These are phyloP conservation scores for Lochmaea capreae DNA, from an alignment of 2,888 invertebrate genomes.

Conservation along the genomic window DNA sequence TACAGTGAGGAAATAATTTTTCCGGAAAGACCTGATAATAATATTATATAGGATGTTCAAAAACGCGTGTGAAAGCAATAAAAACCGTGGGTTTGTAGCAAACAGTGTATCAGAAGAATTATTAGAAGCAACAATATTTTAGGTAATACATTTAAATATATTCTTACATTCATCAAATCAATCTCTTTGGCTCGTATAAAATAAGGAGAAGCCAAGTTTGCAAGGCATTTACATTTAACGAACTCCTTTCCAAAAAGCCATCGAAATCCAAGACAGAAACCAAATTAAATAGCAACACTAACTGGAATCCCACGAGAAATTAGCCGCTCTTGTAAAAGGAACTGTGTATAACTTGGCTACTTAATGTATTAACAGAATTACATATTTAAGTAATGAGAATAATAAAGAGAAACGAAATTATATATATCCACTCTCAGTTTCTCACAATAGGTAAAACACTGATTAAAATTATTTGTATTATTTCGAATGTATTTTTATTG, in stretches of 20 bases:
- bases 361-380: conserved; percentile 33
- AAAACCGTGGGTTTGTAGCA: no score
- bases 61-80: no score
- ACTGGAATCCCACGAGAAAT: conserved; percentile 50
- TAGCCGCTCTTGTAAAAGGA: conserved; percentile 49
- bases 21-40: no score
- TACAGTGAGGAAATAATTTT: no score
- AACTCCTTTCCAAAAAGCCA: conserved; percentile 43
- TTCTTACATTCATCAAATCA: background rate
- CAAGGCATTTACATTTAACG: conserved; percentile 44
- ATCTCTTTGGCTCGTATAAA: background rate
- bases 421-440: no score
- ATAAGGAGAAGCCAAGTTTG: background rate
- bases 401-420: background rate
- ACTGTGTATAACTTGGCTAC: conserved; percentile 48
- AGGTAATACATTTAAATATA: background rate
- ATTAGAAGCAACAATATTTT: no score
- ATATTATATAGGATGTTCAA: no score
- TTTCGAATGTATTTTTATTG: no score
- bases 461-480: no score
- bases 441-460: no score
- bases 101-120: no score
- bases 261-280: conserved; percentile 41
- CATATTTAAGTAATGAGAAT: conserved; percentile 1
- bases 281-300: conserved; percentile 46